Evolutionary conservation across 2,797 vertebrate species (phyloP), one percentile per base, ranked within the genome.

Genomic region (Lithobates sylvaticus): DNA sequence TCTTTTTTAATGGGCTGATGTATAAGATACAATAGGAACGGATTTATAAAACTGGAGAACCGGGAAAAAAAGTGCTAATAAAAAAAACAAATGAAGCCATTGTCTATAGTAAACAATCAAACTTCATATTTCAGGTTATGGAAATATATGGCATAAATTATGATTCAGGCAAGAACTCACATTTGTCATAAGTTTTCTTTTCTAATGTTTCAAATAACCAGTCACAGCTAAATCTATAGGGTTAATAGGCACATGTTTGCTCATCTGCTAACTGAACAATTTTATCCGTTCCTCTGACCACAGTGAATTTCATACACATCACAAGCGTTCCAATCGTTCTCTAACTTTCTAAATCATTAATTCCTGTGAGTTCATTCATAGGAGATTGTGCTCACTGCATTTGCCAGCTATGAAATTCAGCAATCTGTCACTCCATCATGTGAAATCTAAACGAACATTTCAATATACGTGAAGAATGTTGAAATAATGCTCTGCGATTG

Each of bases 391-490:
- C 64, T 58, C 58, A 81, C 18, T n/a, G 18, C 18, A 80, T 67
- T 50, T n/a, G 69, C 72, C 23, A 32, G 75, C 70, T 68, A 72
- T 29, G 29, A 83, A 47, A 39, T 39, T 29, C 26, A 75, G 81
- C 42, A 39, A 8, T 32, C 34, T 78, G 64, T 87, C 70, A 74
- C 70, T 39, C 65, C 64, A 68, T 44, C 34, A 54, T 83, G 36
- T 72, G 26, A 78, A 83, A 83, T 83, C 65, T 47, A 65, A 47
- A 84, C 58, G 27, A 78, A 69, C 70, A 34, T 82, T 78, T 73
- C 36, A 65, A 71, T 73, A 75, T 73, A 79, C 27, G 68, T 78
- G 54, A 36, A 87, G 50, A 87, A 87, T 87, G 75, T 64, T 83
- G 70, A 77, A 83, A 64, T 83, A 83, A 74, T 84, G 68, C 61